phyloP scores from a whole-genome alignment of 2,888 invertebrate genomes.

The Nymphalis urticae region DNA sequence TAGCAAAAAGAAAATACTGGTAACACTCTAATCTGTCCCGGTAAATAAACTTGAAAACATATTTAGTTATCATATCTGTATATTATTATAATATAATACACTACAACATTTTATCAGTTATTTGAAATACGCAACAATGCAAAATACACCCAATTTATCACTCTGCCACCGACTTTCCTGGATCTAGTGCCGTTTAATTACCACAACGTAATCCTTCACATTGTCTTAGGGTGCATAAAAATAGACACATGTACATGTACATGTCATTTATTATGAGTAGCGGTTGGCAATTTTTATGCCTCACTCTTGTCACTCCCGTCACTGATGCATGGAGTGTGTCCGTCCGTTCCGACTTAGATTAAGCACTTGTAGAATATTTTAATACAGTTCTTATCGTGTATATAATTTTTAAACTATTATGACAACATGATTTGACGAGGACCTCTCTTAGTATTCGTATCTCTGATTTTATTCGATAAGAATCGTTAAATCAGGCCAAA shows the following conservation, averaged over 20 bases:
- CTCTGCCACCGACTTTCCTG: conserved; percentile 11
- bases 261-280: conserved; percentile 42
- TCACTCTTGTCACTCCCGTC: conserved; percentile 54
- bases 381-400: conserved; percentile 26
- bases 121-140: conserved; percentile 42
- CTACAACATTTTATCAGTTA: neutral
- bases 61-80: too few relatives aligned
- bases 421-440: conserved; percentile 4
- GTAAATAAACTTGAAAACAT: too few relatives aligned
- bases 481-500: too few relatives aligned
- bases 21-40: too few relatives aligned
- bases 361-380: conserved; percentile 48
- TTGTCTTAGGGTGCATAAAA: conserved; percentile 43
- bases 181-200: conserved; percentile 29
- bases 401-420: conserved; percentile 17
- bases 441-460: too few relatives aligned
- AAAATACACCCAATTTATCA: conserved; percentile 2
- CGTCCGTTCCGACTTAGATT: conserved; percentile 64
- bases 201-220: conserved; percentile 36
- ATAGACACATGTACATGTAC: conserved; percentile 34
- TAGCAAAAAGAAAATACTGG: too few relatives aligned
- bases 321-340: conserved; percentile 66
- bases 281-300: conserved; percentile 61
- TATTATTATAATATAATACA: too few relatives aligned
- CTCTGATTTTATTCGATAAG: too few relatives aligned